phyloP scores from a whole-genome alignment of 2,113 vertebrate genomes.

The Microtus oregoni region DNA sequence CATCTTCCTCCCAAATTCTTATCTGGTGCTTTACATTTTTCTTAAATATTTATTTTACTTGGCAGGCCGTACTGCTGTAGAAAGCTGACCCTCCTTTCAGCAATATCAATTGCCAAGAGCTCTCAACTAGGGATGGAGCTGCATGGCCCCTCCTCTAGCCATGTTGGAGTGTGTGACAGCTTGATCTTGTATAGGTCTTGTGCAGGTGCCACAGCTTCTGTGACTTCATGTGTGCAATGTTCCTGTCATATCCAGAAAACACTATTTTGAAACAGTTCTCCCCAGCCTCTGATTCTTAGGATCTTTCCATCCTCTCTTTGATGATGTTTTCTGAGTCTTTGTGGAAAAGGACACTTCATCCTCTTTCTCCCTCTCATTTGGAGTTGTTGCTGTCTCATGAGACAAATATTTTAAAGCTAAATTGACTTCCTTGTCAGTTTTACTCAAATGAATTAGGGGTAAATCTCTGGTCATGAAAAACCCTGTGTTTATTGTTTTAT shows the following conservation, averaged over 20 bases:
- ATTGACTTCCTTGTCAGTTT: slow-evolving; percentile 3
- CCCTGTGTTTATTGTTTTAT: neutral
- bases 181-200: neutral
- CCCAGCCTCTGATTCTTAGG: neutral
- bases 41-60: neutral
- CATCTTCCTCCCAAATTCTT: neutral
- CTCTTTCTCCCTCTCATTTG: neutral
- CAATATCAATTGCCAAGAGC: neutral
- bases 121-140: neutral
- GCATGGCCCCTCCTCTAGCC: no score
- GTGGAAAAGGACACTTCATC: neutral
- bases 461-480: neutral
- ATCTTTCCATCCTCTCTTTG: neutral
- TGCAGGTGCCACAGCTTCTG: neutral
- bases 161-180: neutral
- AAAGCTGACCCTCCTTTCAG: neutral
- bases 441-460: neutral
- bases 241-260: neutral
- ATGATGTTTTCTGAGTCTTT: neutral
- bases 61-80: neutral
- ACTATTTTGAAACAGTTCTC: neutral
- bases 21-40: neutral
- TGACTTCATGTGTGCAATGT: neutral
- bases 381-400: neutral
- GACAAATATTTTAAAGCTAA: neutral